These are phyloP conservation scores for Mesopsocus fuscifrons DNA, from an alignment of 2,888 invertebrate genomes.

Conservation along the genomic window DNA sequence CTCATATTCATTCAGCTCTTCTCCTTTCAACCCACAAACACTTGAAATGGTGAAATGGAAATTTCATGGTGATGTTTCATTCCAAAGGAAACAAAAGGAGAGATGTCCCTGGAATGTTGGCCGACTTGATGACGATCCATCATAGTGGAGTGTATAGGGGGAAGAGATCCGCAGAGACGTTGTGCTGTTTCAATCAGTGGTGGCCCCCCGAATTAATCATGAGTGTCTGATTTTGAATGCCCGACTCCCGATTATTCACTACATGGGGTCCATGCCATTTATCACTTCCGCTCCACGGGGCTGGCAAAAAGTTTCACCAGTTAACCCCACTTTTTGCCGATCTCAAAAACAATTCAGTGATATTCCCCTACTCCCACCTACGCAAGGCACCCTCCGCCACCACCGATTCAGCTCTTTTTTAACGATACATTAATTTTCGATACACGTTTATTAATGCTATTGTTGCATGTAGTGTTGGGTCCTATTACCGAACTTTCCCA, in stretches of 20 bases:
- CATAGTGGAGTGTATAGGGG: too few species aligned
- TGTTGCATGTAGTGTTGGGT: too few species aligned
- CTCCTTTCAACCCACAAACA: too few species aligned
- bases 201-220: constrained; percentile 2
- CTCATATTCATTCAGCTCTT: too few species aligned
- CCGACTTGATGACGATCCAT: background rate
- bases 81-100: too few species aligned
- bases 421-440: background rate
- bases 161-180: too few species aligned
- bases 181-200: background rate
- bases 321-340: background rate
- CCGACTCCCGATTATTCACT: constrained; percentile 4
- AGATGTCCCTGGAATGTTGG: background rate
- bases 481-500: too few species aligned
- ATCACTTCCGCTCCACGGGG: constrained; percentile 5
- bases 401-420: background rate
- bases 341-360: too few species aligned
- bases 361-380: too few species aligned
- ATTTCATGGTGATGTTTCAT: too few species aligned
- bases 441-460: too few species aligned
- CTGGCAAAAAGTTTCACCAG: background rate
- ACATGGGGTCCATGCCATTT: constrained; percentile 3
- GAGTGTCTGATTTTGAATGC: constrained; percentile 9
- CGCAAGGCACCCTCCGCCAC: background rate
- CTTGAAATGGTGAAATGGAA: too few species aligned